These are phyloP conservation scores for Meteorus cinctellus DNA, from an alignment of 2,888 invertebrate species.

Conservation along the genomic window DNA sequence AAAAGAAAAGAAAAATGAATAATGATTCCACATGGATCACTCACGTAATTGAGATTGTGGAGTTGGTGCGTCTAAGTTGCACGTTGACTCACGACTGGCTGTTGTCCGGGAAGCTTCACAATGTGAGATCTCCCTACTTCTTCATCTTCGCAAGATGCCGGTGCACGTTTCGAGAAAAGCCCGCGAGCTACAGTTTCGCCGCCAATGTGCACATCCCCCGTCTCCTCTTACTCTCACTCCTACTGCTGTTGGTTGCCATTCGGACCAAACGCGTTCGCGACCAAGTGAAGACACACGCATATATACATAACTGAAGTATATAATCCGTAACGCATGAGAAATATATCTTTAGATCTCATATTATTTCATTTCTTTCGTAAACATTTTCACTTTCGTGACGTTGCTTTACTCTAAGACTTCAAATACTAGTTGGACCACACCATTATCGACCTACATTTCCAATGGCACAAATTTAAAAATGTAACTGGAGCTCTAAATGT, in stretches of 20 bases:
- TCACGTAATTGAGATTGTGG: slow-evolving; percentile 49
- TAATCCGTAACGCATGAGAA: not conserved
- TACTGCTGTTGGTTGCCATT: slow-evolving; percentile 13
- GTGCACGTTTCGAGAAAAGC: slow-evolving; percentile 59
- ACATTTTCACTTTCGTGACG: not conserved
- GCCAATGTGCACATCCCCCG: slow-evolving; percentile 53
- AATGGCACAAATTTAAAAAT: slow-evolving; percentile 28
- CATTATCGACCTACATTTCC: slow-evolving; percentile 34
- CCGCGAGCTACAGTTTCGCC: slow-evolving; percentile 52
- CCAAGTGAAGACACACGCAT: slow-evolving; percentile 45
- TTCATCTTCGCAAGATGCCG: slow-evolving; percentile 41
- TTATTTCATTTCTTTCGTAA: slow-evolving; percentile 18
- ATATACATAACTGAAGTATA: slow-evolving; percentile 32
- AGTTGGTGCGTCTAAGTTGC: slow-evolving; percentile 66
- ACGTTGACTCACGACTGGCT: slow-evolving; percentile 70
- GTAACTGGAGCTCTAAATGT: slow-evolving; percentile 21
- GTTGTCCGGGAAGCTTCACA: slow-evolving; percentile 59
- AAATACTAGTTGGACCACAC: slow-evolving; percentile 5
- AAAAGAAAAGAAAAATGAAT: not conserved
- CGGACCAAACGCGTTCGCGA: slow-evolving; percentile 11
- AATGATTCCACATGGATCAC: slow-evolving; percentile 48
- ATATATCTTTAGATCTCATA: slow-evolving; percentile 8
- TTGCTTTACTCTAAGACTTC: not conserved
- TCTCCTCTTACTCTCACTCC: slow-evolving; percentile 38
- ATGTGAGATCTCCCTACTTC: slow-evolving; percentile 60